Conservation (phyloP, 1,140 invertebrate species). For the Drosophila bocqueti region DNA sequence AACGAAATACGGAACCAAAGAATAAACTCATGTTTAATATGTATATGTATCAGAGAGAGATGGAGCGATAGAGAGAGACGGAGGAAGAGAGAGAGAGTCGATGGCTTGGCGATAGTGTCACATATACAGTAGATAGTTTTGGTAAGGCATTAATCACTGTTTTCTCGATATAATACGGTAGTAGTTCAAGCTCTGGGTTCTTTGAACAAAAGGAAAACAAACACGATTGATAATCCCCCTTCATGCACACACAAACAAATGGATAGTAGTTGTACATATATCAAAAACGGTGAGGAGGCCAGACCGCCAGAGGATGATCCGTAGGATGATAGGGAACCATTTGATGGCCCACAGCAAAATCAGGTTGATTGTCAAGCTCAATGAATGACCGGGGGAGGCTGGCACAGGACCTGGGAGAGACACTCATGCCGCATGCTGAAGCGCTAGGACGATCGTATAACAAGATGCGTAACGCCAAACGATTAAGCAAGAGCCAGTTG, state of each 20-base stretch:
- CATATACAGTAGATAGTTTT: background rate
- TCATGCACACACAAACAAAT: constrained; percentile 10
- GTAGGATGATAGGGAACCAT: constrained; percentile 10
- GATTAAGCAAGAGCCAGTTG: background rate
- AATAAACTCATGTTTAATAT: constrained; percentile 11
- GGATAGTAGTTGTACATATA: background rate
- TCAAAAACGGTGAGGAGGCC: constrained; percentile 2
- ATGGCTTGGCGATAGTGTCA: constrained; percentile 29
- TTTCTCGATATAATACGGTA: constrained; percentile 10
- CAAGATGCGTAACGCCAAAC: background rate
- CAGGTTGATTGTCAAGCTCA: constrained; percentile 45
- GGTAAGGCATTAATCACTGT: constrained; percentile 21
- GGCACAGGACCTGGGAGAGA: background rate
- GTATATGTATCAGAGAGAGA: constrained; percentile 30
- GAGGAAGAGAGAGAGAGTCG: constrained; percentile 10
- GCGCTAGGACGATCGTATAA: background rate
- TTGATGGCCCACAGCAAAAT: constrained; percentile 25
- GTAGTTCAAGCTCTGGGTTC: constrained; percentile 36
- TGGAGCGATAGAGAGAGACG: constrained; percentile 29
- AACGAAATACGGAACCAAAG: constrained; percentile 41
- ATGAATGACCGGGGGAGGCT: constrained; percentile 3
- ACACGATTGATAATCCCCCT: constrained; percentile 5
- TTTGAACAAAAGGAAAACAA: constrained; percentile 1
- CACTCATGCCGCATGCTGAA: constrained; percentile 22
- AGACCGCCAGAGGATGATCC: background rate